Percentiles rank a stretch among this genome's conserved stretches.
Evolutionary conservation across 1,140 invertebrate genomes (phyloP).

Genomic region (Leptinotarsa texana): DNA sequence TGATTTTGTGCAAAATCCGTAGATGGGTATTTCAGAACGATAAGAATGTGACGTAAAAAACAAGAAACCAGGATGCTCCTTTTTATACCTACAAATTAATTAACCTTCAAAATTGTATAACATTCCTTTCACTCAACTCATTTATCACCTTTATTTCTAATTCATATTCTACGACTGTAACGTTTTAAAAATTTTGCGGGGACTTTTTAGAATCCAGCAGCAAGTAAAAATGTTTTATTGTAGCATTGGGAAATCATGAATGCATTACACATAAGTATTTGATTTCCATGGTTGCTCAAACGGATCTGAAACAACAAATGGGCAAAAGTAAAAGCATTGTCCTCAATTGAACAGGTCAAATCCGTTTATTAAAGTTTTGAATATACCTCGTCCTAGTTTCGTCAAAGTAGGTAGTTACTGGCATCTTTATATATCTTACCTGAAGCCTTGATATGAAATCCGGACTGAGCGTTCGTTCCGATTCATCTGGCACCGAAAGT

Average conservation of each 20-base stretch:
- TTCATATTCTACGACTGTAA: neutral
- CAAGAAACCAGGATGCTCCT: conserved; percentile 44
- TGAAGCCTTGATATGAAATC: conserved; percentile 53
- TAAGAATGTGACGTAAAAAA: conserved; percentile 23
- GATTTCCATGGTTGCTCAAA: conserved; percentile 4
- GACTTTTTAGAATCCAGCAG: no score
- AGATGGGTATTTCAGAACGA: neutral
- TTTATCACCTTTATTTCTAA: conserved; percentile 10
- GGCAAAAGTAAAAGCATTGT: conserved; percentile 47
- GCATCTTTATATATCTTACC: conserved; percentile 45
- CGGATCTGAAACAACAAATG: conserved; percentile 26
- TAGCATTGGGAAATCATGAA: neutral
- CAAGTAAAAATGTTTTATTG: no score
- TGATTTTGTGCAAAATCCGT: neutral
- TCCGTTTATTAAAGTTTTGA: conserved; percentile 41
- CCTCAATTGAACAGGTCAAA: conserved; percentile 43
- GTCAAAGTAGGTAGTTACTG: conserved; percentile 16
- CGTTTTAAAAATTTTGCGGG: conserved; percentile 18
- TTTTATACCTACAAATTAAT: conserved; percentile 40
- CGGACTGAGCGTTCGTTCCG: conserved; percentile 45
- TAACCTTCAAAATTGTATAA: conserved; percentile 39
- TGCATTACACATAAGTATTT: conserved; percentile 10
- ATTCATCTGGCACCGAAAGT: conserved; percentile 40
- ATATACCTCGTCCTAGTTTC: conserved; percentile 42
- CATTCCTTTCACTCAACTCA: conserved; percentile 34